Base-by-base conservation (phyloP, 2,888 invertebrate genomes). In the Molorchus minor region DNA sequence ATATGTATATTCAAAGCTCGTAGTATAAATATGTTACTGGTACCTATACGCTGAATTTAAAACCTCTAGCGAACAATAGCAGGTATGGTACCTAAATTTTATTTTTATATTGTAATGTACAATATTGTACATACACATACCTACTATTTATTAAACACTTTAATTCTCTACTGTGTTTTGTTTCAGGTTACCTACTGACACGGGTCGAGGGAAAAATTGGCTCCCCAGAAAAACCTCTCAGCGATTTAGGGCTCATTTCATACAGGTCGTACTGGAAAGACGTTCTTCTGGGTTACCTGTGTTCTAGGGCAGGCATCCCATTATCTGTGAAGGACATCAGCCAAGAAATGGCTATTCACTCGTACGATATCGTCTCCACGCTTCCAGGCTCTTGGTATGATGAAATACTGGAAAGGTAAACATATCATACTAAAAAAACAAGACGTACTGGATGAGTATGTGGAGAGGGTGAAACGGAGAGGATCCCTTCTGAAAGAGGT, bases 221-320 rank as follows among this genome's bases (percentile, higher is more conserved):
- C n/a, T 98, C 98, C 1, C 99, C 99, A 0, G 99, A 99, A 81
- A 96, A 98, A 71, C 99, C 99, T 0, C 85, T 99, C 33, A 98
- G 98, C 44, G 98, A 99, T 82, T 86, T 98, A 59, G 99, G 99
- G 10, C 86, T 99, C 54, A 94, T 98, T 76, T 96, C 97, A 13
- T 99, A 99, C 84, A 88, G 98, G 20, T 96, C 96, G 45, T 99
- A 99, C 82, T 99, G 99, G 99, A 97, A 97, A 80, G 96, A 97
- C 80, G 96, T 96, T 0, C 84, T 99, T 3, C 84, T 99, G 55
- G 92, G 93, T 75, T 92, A 96, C 77, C 85, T 99, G 56, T 94
- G 94, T 78, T 92, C 92, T 55, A 91, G 93, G 56, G 90, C 92
- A 10, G 96, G 94, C 52, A 90, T 92, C 47, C 91, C 95, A 60